Conservation (phyloP, 2,797 vertebrate genomes). For the Parauchenoglanis ngamensis region DNA sequence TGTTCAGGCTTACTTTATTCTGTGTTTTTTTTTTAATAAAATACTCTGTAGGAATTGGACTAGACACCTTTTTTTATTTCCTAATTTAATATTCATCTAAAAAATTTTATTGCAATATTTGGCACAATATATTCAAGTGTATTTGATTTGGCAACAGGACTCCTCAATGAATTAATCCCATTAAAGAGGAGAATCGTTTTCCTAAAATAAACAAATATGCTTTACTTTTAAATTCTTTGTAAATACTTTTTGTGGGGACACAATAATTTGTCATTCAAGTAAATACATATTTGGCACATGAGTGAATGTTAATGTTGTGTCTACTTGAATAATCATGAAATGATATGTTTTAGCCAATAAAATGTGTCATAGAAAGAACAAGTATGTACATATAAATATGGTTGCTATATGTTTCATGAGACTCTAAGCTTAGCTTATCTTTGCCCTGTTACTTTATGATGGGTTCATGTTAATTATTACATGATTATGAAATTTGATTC, state of each 20-base stretch:
- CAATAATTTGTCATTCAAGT: neutral
- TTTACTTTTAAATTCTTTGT: neutral
- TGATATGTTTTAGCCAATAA: neutral
- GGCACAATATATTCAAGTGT: neutral
- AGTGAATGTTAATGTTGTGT: neutral
- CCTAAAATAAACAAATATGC: neutral
- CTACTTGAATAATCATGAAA: neutral
- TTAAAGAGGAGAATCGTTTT: neutral
- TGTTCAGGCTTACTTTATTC: neutral
- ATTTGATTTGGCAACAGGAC: conserved; percentile 22
- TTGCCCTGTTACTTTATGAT: neutral
- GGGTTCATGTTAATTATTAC: too few species aligned
- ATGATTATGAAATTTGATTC: neutral
- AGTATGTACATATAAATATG: neutral
- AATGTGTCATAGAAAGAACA: neutral
- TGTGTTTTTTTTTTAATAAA: neutral
- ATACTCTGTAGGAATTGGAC: neutral
- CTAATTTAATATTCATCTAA: neutral
- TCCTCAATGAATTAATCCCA: neutral
- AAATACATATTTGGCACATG: conserved; percentile 27
- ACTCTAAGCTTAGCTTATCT: neutral
- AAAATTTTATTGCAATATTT: neutral
- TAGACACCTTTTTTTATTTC: neutral
- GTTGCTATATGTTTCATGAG: neutral
- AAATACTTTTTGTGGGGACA: neutral